Evolutionary conservation across 2,113 vertebrate species (phyloP).

Genomic region (Melanerpes formicivorus): DNA sequence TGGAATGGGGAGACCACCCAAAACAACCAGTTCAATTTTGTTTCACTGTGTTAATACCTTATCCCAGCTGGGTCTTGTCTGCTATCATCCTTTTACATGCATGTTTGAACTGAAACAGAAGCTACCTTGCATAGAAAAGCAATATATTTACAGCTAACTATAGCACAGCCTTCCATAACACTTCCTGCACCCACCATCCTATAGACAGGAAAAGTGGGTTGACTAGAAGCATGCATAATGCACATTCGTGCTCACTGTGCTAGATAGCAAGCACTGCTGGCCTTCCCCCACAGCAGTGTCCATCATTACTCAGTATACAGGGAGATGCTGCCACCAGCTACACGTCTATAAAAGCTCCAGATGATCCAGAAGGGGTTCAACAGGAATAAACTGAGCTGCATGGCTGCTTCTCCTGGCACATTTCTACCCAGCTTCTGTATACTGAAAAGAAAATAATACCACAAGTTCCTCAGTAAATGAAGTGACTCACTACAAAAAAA

Average conservation of each 20-base stretch:
- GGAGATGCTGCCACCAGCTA: not conserved
- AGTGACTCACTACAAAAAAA: not conserved
- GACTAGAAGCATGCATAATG: not conserved
- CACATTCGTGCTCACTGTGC: not conserved
- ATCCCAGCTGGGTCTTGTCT: not conserved
- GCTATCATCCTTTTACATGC: not conserved
- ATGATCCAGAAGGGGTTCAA: not conserved
- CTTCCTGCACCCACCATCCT: not conserved
- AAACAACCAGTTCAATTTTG: not conserved
- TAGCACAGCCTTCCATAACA: not conserved
- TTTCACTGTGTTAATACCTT: not conserved
- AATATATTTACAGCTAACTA: not conserved
- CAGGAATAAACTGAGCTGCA: not conserved
- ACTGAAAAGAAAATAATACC: not conserved
- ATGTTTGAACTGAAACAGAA: not conserved
- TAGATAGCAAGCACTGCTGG: not conserved
- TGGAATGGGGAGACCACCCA: not conserved
- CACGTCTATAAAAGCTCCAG: not conserved
- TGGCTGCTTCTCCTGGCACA: not conserved
- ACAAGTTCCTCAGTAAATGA: not conserved
- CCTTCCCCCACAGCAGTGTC: not conserved
- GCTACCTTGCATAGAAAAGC: not conserved
- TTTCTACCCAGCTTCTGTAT: not conserved
- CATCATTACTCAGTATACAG: rapidly evolving
- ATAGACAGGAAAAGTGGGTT: not conserved